A percentile compares a stretch with the other conserved stretches of the same genome.
Conservation (phyloP, 2,888 invertebrate species). For the Dusona sp. region DNA sequence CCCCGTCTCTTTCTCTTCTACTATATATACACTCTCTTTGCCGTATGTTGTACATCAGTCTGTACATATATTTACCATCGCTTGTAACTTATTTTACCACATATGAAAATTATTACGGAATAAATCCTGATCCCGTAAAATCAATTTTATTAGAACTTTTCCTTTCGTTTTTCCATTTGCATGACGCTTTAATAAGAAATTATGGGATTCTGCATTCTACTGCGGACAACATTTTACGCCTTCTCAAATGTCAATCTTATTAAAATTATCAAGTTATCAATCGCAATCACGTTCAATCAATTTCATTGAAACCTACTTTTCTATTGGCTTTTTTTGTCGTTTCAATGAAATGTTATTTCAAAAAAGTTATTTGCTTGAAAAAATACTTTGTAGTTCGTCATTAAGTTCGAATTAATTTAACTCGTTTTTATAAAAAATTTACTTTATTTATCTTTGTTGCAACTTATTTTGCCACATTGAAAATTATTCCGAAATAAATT, state of each 20-base stretch:
- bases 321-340: too few species aligned
- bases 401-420: too few species aligned
- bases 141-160: slow-evolving; percentile 11
- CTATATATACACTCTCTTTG: not conserved
- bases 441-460: too few species aligned
- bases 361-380: too few species aligned
- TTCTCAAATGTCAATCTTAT: not conserved
- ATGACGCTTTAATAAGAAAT: not conserved
- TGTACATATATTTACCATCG: slow-evolving; percentile 12
- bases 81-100: slow-evolving; percentile 24
- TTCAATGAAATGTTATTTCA: too few species aligned
- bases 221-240: not conserved
- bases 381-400: too few species aligned
- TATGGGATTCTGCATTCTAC: not conserved
- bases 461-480: too few species aligned
- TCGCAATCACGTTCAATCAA: not conserved
- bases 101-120: slow-evolving; percentile 15
- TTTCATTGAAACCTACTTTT: not conserved
- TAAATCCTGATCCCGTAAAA: not conserved
- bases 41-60: slow-evolving; percentile 10
- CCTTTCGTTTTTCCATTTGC: not conserved
- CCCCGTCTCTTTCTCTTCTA: slow-evolving; percentile 39
- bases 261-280: not conserved
- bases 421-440: too few species aligned
- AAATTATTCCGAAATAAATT: too few species aligned